Evolutionary conservation across 1,140 invertebrate species (phyloP), one percentile per base, ranked within the genome.

Genomic region (Pygmarrhopalites habei): DNA sequence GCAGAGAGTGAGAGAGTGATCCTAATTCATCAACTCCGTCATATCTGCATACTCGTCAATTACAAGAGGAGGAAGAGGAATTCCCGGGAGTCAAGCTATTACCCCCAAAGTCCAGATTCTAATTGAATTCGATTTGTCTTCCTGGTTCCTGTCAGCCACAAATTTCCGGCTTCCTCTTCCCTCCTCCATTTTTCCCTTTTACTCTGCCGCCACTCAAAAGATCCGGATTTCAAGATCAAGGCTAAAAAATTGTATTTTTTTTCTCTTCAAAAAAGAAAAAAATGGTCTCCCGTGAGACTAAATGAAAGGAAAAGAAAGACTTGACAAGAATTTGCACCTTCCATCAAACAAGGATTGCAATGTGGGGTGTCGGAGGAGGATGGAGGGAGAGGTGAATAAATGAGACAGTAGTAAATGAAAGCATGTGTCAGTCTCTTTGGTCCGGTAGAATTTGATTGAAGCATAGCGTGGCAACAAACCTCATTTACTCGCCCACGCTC

Each of bases 81-180:
- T 49, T 49, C 49, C 10, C 28, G 14, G 49, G 28, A 3, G 5
- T n/a, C 5, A 26, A 3, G 25, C 25, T n/a, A 52, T 25, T 26
- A 52, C 28, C 46, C 59, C 19, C 17, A 10, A n/a, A 21, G 59
- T 47, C 32, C 49, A n/a, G 2, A 5, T 52, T 61, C 47, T 61
- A 61, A 61, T 61, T 61, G 59, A 61, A 61, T 46, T 61, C 59
- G 21, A 39, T 61, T 61, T 61, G 59, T 61, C 59, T 52, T 61
- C 46, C 59, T n/a, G 32, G 1, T 26, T 52, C 32, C 32, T 35
- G 32, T 35, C 32, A 35, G 5, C 32, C 15, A n/a, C n/a, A 35
- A 35, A 5, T 15, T 35, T 35, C 32, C 32, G 15, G 15, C 32
- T 35, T 35, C 32, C n/a, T n/a, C n/a, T n/a, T n/a, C n/a, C n/a